Conservation (phyloP, 2,888 invertebrate genomes). For the Ornithoptera priamus region DNA sequence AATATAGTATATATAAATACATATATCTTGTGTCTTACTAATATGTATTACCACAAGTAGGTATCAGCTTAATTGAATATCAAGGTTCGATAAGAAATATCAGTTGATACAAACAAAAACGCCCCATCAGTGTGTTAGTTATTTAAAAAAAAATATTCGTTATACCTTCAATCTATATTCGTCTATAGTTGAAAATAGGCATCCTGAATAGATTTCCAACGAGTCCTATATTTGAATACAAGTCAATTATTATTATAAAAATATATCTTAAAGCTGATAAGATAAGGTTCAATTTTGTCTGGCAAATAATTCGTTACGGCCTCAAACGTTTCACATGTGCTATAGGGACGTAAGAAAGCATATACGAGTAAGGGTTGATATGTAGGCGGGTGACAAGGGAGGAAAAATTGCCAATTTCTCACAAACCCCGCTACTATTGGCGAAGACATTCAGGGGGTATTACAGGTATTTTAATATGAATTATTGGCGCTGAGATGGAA, state of each 20-base stretch:
- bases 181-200: too few species aligned
- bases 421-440: conserved; percentile 53
- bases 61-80: too few species aligned
- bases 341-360: conserved; percentile 42
- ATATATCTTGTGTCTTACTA: too few species aligned
- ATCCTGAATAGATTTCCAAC: too few species aligned
- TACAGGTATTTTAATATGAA: background rate
- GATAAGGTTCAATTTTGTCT: conserved; percentile 19
- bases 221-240: too few species aligned
- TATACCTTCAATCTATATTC: too few species aligned
- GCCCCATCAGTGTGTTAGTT: too few species aligned
- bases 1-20: too few species aligned
- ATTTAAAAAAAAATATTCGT: too few species aligned
- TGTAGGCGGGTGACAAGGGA: conserved; percentile 46
- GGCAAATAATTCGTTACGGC: conserved; percentile 15
- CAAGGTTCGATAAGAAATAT: too few species aligned
- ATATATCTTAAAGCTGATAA: background rate
- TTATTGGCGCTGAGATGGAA: background rate
- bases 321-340: conserved; percentile 31
- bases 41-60: too few species aligned
- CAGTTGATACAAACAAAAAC: too few species aligned
- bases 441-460: conserved; percentile 38
- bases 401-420: conserved; percentile 55
- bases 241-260: background rate
- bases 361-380: conserved; percentile 41